Percentiles rank a stretch among this genome's conserved stretches.
These are phyloP conservation scores for Hipposideros armiger DNA, from an alignment of 2,113 vertebrate genomes.

Conservation along the genomic window DNA sequence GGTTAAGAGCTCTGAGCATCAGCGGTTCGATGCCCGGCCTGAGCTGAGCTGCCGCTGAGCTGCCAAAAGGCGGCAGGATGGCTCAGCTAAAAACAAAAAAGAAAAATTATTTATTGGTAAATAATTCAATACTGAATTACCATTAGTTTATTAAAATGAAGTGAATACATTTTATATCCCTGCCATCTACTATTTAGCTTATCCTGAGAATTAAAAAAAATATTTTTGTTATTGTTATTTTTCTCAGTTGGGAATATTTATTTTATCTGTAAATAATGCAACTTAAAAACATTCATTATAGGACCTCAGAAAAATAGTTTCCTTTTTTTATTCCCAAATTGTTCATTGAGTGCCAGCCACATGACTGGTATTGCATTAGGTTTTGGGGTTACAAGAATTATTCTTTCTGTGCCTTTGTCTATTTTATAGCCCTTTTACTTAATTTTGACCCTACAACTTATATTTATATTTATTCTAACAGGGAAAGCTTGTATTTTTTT, in stretches of 20 bases:
- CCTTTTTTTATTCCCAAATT: background rate
- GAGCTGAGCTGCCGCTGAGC: too few relatives aligned
- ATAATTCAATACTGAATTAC: conserved; percentile 12
- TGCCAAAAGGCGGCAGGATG: too few relatives aligned
- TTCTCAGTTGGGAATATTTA: conserved; percentile 50
- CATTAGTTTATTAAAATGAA: conserved; percentile 53
- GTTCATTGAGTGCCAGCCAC: background rate
- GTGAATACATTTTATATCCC: conserved; percentile 9
- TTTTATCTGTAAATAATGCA: background rate
- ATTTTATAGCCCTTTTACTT: conserved; percentile 45
- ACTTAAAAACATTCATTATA: conserved; percentile 6
- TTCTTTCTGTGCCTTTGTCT: conserved; percentile 10
- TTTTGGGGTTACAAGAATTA: conserved; percentile 40
- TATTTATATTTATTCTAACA: conserved; percentile 46
- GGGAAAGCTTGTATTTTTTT: conserved; percentile 5
- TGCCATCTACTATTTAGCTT: background rate
- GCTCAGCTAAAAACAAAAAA: too few relatives aligned
- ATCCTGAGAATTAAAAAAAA: background rate
- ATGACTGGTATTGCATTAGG: background rate
- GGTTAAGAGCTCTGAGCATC: too few relatives aligned
- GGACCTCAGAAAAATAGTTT: conserved; percentile 29
- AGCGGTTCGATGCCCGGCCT: too few relatives aligned
- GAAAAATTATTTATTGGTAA: background rate
- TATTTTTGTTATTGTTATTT: background rate
- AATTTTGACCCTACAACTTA: conserved; percentile 38